A percentile compares a stretch with the other conserved stretches of the same genome.
phyloP scores from a whole-genome alignment of 2,113 vertebrate genomes.

The Apaloderma vittatum region DNA sequence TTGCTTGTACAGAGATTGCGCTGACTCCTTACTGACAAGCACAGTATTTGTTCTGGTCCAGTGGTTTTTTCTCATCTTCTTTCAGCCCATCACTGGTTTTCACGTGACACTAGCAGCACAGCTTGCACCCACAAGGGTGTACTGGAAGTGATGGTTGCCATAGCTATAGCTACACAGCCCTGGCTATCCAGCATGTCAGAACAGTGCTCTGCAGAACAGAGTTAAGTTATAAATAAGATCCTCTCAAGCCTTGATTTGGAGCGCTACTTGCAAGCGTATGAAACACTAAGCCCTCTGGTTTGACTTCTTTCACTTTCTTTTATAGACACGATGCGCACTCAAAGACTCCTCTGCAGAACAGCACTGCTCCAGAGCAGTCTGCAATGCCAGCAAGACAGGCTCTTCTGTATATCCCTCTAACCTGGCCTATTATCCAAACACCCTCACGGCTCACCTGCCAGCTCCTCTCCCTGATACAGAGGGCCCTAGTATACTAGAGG shows the following conservation, averaged over 20 bases:
- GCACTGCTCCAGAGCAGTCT: not conserved
- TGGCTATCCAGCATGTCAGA: not conserved
- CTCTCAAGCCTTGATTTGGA: not conserved
- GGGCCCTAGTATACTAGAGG: not conserved
- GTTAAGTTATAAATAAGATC: slow-evolving; percentile 33
- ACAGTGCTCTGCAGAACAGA: not conserved
- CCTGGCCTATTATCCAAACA: not conserved
- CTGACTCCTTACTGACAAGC: not conserved
- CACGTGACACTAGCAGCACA: slow-evolving; percentile 10
- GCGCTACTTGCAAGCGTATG: not conserved
- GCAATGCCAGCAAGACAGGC: accelerated
- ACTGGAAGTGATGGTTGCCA: not conserved
- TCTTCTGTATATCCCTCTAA: not conserved
- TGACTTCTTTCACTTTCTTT: not conserved
- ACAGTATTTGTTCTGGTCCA: not conserved
- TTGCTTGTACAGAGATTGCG: not conserved
- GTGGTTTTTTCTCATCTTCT: not conserved
- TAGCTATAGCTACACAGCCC: not conserved
- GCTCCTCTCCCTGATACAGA: not conserved
- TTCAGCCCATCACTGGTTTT: not conserved
- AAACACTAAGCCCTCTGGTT: not conserved
- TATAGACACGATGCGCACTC: not conserved
- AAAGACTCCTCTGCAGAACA: not conserved
- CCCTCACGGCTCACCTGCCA: not conserved
- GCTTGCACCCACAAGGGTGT: not conserved